Base-by-base conservation (phyloP, 2,888 invertebrate species). In the Subacronicta megacephala region DNA sequence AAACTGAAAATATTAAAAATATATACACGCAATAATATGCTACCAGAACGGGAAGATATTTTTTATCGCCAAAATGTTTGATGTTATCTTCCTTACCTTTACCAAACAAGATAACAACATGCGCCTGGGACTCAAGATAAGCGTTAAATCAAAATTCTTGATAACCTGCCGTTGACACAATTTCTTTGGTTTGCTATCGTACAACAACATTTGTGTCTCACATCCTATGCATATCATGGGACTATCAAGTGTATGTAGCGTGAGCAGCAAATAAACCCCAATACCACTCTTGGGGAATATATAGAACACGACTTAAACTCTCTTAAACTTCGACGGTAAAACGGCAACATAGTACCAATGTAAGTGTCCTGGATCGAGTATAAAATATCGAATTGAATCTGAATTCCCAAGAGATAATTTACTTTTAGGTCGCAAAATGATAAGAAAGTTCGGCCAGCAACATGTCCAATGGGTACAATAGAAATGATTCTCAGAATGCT, bases 101-200 rank as follows among this genome's bases (percentile, higher is more conserved):
- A 84, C 74, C 87, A 91, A 90, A 90, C 83, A 88, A 89, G 93
- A 94, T 94, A 93, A 88, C 72, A 63, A 72, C 61, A 75, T 71
- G 84, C 85, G 90, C 85, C 87, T 84, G 83, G 79, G 84, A 84
- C 83, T 86, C 65, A 60, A 83, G 87, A 88, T 88, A 90, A 81
- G 80, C 64, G 62, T 80, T 79, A 87, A 90, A 90, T 90, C 88
- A 89, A 87, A 89, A 82, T 87, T 85, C 72, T 66, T 86, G 89
- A 92, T 91, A 90, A 90, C 80, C 77, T 84, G 78, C 59, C 87
- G 86, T 85, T 89, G 91, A 87, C 91, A 92, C 81, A 77, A 81
- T 88, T 92, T 77, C 75, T 82, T 82, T 74, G 59, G 42, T 52
- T 36, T 51, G 36, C 38, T 65, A 70, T 69, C 59, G 59, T 64